Base-by-base conservation (phyloP, 2,888 invertebrate species). In the Rhagonycha fulva region DNA sequence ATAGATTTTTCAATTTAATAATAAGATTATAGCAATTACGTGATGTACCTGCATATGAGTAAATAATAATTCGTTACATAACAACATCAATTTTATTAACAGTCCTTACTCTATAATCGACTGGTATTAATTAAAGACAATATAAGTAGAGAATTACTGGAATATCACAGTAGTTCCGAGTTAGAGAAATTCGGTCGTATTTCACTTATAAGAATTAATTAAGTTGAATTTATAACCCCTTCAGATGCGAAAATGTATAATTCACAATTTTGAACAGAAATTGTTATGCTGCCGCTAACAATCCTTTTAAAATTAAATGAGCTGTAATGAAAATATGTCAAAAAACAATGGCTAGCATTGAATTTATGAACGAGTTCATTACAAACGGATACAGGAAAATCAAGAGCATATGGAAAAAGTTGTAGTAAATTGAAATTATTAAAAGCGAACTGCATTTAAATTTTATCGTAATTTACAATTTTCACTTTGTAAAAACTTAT, bases 361-460 rank as follows among this genome's bases (percentile, higher is more conserved):
- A 72, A 76, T 70, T 72, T 76, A 72, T 61, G 76, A 70, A 60
- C 63, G 69, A 60, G 72, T 76, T 66, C 72, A 76, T 72, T 76
- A 70, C 60, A 66, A 72, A 47, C 67, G 68, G 28, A 67, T 67
- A 67, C 71, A 66, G 60, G 47, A 32, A 72, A 66, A 61, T 7
- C 60, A 26, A 70, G 76, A 70, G 76, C 76, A 70, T 72, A 72
- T 63, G 68, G 70, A 61, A 73, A 72, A 72, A 70, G 68, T 28
- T 14, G 7, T n/a, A 30, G 26, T 68, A 23, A 24, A 66, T 26
- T 66, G n/a, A 24, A 66, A 66, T 66, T n/a, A 66, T n/a, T 47
- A n/a, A 47, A 47, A 47, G n/a, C 7, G 7, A n/a, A 47, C 7
- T 47, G 0, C n/a, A n/a, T n/a, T 47, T 47, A n/a, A 47, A n/a